Evolutionary conservation across 2,888 invertebrate species (phyloP).

Genomic region (Nebria brevicollis): DNA sequence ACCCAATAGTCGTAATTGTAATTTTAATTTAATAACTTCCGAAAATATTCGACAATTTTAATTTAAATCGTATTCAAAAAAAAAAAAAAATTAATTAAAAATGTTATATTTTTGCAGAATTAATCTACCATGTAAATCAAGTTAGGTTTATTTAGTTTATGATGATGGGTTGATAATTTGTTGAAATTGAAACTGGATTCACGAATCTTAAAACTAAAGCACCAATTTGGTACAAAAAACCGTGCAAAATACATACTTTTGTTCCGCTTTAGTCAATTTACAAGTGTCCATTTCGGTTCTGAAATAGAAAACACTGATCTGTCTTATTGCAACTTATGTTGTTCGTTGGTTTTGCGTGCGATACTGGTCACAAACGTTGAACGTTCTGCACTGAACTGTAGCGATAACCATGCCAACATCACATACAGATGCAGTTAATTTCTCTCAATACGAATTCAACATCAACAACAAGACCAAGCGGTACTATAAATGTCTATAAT

Average conservation of each 20-base stretch:
- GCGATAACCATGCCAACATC: conserved; percentile 6
- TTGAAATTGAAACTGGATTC: background rate
- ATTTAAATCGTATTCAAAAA: too few species aligned
- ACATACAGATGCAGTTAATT: conserved; percentile 8
- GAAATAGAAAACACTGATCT: background rate
- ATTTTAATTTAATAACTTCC: too few species aligned
- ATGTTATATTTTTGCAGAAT: too few species aligned
- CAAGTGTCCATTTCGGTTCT: conserved; percentile 19
- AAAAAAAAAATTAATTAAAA: too few species aligned
- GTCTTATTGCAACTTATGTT: background rate
- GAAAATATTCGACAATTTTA: too few species aligned
- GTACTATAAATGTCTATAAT: conserved; percentile 6
- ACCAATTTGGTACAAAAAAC: background rate
- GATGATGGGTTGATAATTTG: background rate
- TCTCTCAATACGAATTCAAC: conserved; percentile 8
- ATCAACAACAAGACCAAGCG: conserved; percentile 5
- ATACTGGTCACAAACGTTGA: background rate
- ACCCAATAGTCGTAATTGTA: too few species aligned
- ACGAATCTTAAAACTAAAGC: background rate
- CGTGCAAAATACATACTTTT: conserved; percentile 30
- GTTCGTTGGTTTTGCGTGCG: background rate
- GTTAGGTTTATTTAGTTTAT: background rate
- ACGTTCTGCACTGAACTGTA: background rate
- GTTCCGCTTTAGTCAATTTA: conserved; percentile 24
- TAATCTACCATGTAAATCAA: too few species aligned